Evolutionary conservation across 2,797 vertebrate species (phyloP).

Genomic region (Gymnoscopelus braueri): DNA sequence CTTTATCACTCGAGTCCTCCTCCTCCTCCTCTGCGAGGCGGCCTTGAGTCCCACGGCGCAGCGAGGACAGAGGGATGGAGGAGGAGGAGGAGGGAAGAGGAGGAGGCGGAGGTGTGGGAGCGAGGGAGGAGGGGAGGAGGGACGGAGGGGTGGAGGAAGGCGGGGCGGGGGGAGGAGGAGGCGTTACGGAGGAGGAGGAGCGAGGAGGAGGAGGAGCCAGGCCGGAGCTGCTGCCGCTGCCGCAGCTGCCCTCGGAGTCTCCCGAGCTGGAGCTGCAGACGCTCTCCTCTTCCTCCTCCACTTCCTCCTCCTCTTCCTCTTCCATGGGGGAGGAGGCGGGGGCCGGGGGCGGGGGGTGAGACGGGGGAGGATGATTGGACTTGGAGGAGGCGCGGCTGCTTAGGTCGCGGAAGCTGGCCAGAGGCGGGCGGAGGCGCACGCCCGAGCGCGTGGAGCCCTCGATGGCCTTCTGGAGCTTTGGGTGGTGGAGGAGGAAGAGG

Average conservation of each 20-base stretch:
- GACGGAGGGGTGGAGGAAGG: conserved; percentile 25
- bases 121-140: conserved; percentile 28
- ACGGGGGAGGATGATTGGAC: conserved; percentile 52
- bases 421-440: conserved; percentile 88
- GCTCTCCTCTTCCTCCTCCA: conserved; percentile 45
- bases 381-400: conserved; percentile 72
- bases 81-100: conserved; percentile 28
- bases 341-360: conserved; percentile 47
- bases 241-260: conserved; percentile 38
- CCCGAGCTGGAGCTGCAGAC: conserved; percentile 32
- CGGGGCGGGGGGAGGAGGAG: conserved; percentile 43
- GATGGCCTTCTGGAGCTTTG: conserved; percentile 94
- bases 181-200: too few species aligned
- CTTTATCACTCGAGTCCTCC: conserved; percentile 34
- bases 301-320: conserved; percentile 58
- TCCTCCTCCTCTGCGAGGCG: conserved; percentile 47
- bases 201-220: conserved; percentile 45
- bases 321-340: conserved; percentile 34
- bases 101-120: conserved; percentile 15
- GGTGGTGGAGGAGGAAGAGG: background rate
- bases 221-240: conserved; percentile 54
- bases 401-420: conserved; percentile 91
- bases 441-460: conserved; percentile 91
- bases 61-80: conserved; percentile 55
- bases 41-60: conserved; percentile 39